Conservation (phyloP, 2,888 invertebrate genomes). For the Tenthredo mesomela region DNA sequence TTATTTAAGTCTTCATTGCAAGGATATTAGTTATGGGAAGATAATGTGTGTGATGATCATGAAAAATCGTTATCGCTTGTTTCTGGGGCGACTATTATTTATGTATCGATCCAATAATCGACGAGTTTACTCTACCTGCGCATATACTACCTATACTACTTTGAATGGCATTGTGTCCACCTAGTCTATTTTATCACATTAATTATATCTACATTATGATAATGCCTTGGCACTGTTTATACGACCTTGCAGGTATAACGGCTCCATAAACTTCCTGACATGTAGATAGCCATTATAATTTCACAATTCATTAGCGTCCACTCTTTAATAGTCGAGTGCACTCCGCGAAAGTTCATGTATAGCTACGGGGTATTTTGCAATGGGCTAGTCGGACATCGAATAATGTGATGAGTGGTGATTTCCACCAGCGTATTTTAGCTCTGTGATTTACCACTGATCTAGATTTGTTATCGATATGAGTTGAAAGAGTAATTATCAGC, state of each 20-base stretch:
- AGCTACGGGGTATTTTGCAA: background rate
- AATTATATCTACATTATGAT: slow-evolving; percentile 22
- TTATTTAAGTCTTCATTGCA: no score
- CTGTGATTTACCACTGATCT: background rate
- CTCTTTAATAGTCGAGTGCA: slow-evolving; percentile 24
- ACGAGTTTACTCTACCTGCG: background rate
- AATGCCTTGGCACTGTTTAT: slow-evolving; percentile 13
- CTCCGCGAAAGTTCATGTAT: background rate
- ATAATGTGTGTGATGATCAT: background rate
- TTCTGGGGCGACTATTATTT: background rate
- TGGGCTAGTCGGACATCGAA: background rate
- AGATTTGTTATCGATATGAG: background rate
- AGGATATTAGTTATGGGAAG: background rate
- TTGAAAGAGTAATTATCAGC: background rate
- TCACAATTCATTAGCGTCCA: slow-evolving; percentile 4
- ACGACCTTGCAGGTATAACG: slow-evolving; percentile 8
- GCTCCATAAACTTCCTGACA: slow-evolving; percentile 12
- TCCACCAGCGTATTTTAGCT: background rate
- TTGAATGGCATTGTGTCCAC: background rate
- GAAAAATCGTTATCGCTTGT: background rate
- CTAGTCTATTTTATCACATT: background rate
- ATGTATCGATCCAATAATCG: background rate
- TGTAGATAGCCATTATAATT: slow-evolving; percentile 13
- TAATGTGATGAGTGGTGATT: background rate
- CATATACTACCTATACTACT: background rate